Evolutionary conservation across 2,113 vertebrate genomes (phyloP).

Genomic region (Lepidothrix coronata): DNA sequence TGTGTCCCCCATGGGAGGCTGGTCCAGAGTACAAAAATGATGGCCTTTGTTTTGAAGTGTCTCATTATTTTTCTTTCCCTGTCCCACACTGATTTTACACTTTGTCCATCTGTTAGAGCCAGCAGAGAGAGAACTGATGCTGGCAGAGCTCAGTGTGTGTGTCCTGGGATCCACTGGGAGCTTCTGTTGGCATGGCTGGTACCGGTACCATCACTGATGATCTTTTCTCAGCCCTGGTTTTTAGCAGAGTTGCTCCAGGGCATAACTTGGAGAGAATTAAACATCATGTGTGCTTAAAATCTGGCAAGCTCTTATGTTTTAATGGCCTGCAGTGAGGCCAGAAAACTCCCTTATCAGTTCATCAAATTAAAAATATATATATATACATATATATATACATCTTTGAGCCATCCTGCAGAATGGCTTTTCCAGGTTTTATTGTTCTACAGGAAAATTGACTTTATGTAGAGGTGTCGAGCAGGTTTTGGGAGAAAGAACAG

Average conservation of each 20-base stretch:
- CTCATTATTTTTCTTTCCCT: neutral
- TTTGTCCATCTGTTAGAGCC: neutral
- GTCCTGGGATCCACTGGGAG: neutral
- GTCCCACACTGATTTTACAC: neutral
- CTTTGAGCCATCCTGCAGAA: neutral
- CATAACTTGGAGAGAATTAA: neutral
- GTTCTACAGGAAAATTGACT: neutral
- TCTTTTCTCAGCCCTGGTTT: neutral
- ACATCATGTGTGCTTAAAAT: neutral
- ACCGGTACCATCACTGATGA: neutral
- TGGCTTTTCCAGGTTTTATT: neutral
- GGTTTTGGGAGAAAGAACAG: neutral
- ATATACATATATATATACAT: rapidly evolving
- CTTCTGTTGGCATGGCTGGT: neutral
- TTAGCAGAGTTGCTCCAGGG: neutral
- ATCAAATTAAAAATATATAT: too few species aligned
- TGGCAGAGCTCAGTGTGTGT: neutral
- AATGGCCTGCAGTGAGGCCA: neutral
- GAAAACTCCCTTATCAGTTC: neutral
- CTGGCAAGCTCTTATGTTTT: neutral
- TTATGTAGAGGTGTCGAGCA: neutral
- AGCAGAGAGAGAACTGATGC: neutral
- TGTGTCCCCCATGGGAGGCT: neutral
- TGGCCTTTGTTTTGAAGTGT: neutral
- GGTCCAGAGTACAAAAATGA: neutral